phyloP scores from a whole-genome alignment of 2,797 vertebrate species.

The Spinus pinus region DNA sequence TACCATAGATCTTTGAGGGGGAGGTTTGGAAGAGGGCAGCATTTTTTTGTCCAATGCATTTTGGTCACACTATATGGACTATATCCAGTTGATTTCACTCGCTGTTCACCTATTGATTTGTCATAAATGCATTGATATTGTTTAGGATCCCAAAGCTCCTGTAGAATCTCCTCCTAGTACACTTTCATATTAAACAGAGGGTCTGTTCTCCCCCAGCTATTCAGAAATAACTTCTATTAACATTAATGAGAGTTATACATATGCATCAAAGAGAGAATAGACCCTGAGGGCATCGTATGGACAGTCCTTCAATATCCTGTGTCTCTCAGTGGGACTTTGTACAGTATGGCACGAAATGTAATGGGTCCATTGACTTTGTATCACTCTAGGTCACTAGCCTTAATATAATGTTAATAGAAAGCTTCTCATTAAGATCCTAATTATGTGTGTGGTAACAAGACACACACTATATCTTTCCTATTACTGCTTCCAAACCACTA shows the following conservation, averaged over 20 bases:
- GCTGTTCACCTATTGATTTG: not conserved
- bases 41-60: not conserved
- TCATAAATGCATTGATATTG: constrained; percentile 34
- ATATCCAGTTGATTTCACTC: not conserved
- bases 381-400: constrained; percentile 46
- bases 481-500: constrained; percentile 26
- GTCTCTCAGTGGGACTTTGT: constrained; percentile 37
- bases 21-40: not conserved
- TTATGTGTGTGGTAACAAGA: constrained; percentile 32
- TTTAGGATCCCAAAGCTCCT: constrained; percentile 24
- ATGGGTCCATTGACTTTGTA: constrained; percentile 47
- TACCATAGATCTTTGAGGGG: not conserved
- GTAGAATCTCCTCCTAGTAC: constrained; percentile 35
- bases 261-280: constrained; percentile 38
- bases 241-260: constrained; percentile 43
- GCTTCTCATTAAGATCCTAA: constrained; percentile 57
- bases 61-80: not conserved
- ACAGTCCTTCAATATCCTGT: constrained; percentile 23
- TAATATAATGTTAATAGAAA: constrained; percentile 52
- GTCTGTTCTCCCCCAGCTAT: constrained; percentile 19
- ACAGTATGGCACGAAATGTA: not conserved
- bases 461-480: constrained; percentile 15
- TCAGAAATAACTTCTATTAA: constrained; percentile 36
- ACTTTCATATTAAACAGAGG: constrained; percentile 10
- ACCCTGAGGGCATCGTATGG: constrained; percentile 38